Conservation (phyloP, 2,797 vertebrate genomes). For the Anas bahamensis region DNA sequence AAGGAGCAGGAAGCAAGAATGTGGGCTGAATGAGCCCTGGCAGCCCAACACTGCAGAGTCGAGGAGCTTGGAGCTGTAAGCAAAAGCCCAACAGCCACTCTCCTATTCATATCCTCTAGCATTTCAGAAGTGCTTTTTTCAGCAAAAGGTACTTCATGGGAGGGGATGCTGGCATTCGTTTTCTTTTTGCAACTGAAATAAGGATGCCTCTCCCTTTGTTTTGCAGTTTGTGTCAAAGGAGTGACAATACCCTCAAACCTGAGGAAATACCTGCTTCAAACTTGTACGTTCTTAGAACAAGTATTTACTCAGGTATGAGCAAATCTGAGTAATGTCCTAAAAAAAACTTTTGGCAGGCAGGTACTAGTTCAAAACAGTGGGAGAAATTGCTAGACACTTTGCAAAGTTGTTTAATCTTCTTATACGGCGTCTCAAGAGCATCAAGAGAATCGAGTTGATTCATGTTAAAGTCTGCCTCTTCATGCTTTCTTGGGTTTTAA, state of each 20-base stretch:
- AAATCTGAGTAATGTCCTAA: neutral
- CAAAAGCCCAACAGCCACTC: neutral
- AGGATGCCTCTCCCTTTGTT: no score
- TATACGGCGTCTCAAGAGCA: neutral
- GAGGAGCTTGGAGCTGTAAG: neutral
- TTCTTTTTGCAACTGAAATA: neutral
- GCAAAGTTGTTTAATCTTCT: neutral
- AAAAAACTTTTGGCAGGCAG: no score
- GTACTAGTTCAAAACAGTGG: no score
- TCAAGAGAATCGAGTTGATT: neutral
- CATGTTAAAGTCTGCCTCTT: neutral
- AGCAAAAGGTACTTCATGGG: neutral
- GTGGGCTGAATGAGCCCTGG: neutral
- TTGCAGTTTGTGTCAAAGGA: neutral
- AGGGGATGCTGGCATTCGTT: neutral
- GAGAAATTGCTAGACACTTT: neutral
- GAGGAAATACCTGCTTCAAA: neutral
- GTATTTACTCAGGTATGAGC: neutral
- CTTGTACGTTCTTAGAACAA: neutral
- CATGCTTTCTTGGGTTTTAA: neutral
- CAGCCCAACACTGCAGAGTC: fast-evolving
- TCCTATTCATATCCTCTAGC: neutral
- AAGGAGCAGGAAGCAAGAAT: neutral
- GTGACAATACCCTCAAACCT: neutral
- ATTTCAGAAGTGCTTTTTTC: neutral